These are phyloP conservation scores for Sebastolobus alascanus DNA, from an alignment of 2,797 vertebrate genomes.

Conservation along the genomic window DNA sequence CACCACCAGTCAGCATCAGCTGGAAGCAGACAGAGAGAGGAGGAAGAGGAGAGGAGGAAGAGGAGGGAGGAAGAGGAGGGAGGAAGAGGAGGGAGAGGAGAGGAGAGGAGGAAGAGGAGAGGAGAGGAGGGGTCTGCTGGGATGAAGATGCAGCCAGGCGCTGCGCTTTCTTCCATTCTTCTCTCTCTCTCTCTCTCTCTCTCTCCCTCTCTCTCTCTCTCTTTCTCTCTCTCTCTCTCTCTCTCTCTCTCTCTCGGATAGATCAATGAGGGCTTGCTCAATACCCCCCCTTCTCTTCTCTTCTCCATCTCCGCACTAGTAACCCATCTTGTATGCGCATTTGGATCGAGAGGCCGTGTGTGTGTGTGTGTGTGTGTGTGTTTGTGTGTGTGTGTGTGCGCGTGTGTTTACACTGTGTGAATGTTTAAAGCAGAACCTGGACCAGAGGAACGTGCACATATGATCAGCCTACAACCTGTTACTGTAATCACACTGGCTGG, in stretches of 20 bases:
- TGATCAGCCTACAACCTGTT: background rate
- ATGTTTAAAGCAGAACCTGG: no score
- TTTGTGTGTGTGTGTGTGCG: background rate
- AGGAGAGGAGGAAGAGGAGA: background rate
- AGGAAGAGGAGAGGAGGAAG: no score
- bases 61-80: background rate
- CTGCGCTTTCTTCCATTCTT: conserved; percentile 19
- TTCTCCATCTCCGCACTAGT: background rate
- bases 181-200: background rate
- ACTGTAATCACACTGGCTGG: background rate
- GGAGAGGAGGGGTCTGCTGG: conserved; percentile 42
- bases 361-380: background rate
- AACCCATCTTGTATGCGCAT: conserved; percentile 26
- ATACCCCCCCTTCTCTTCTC: background rate
- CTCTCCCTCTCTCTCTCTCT: no score
- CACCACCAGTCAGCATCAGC: conserved; percentile 65
- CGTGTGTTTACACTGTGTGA: background rate
- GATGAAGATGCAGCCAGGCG: conserved; percentile 46
- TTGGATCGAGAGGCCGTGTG: background rate
- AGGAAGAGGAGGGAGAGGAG: background rate
- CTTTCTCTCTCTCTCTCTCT: no score
- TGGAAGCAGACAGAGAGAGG: conserved; percentile 26
- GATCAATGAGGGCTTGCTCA: conserved; percentile 50
- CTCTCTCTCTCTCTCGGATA: background rate
- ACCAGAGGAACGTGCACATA: background rate